phyloP scores from a whole-genome alignment of 2,888 invertebrate species.

The Eurytoma adleriae region DNA sequence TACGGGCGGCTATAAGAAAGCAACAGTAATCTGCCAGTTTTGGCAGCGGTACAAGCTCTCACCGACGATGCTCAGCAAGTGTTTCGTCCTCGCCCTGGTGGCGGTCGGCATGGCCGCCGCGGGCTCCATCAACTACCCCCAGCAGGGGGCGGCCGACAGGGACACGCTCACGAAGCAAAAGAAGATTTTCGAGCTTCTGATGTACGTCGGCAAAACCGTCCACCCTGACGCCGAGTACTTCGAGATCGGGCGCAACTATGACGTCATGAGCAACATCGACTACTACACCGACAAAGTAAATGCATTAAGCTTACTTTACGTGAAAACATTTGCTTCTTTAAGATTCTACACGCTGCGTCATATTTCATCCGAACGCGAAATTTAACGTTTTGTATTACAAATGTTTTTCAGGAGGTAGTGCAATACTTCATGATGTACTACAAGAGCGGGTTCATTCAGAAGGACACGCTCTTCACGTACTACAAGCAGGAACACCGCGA shows the following conservation, averaged over 20 bases:
- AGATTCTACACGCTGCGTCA: not conserved
- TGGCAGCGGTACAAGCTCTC: not conserved
- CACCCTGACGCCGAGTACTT: constrained; percentile 67
- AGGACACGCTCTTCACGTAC: constrained; percentile 81
- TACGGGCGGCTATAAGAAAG: too few species aligned
- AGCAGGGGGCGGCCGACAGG: constrained; percentile 58
- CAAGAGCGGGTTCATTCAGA: constrained; percentile 78
- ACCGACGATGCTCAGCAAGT: constrained; percentile 37
- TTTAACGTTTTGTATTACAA: not conserved
- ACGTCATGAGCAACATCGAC: constrained; percentile 67
- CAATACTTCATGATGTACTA: constrained; percentile 66
- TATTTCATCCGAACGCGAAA: not conserved
- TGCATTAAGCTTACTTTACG: not conserved
- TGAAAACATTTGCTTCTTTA: not conserved
- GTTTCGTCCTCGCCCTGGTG: constrained; percentile 39
- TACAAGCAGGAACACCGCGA: constrained; percentile 80
- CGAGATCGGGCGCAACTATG: constrained; percentile 68
- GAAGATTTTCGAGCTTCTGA: constrained; percentile 71
- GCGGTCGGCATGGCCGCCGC: constrained; percentile 34
- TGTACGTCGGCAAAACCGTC: constrained; percentile 67
- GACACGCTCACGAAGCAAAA: constrained; percentile 71
- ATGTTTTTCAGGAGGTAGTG: constrained; percentile 64
- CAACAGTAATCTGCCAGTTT: constrained; percentile 5
- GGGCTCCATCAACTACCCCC: not conserved
- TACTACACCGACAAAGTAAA: constrained; percentile 68